Evolutionary conservation across 2,113 vertebrate species (phyloP).

Genomic region (Triplophysa siluroides): DNA sequence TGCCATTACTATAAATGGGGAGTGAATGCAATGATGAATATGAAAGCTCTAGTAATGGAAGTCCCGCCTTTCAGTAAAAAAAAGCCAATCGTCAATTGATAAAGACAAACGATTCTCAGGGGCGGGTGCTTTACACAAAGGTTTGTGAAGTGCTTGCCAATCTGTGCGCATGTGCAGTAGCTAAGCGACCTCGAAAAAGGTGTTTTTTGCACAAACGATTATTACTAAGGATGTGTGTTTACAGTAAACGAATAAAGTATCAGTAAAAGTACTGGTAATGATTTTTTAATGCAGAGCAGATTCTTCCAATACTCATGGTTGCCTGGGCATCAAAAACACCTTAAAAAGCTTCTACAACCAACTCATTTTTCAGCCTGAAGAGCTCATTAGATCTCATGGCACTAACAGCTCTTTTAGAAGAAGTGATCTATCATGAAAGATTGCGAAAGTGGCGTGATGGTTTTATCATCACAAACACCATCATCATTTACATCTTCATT

Average conservation of each 20-base stretch:
- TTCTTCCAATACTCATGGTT: not conserved
- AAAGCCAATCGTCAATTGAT: too few species aligned
- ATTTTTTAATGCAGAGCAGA: not conserved
- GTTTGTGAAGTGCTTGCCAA: too few species aligned
- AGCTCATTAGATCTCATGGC: not conserved
- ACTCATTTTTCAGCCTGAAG: constrained; percentile 13
- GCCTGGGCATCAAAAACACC: not conserved
- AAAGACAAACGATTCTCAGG: too few species aligned
- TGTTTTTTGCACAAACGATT: too few species aligned
- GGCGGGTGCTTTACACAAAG: too few species aligned
- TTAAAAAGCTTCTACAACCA: not conserved
- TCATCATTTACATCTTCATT: not conserved
- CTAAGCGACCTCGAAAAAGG: too few species aligned
- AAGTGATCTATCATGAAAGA: constrained; percentile 23
- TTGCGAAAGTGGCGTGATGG: constrained; percentile 1
- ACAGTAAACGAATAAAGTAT: not conserved
- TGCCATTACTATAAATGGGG: too few species aligned
- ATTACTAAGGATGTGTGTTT: too few species aligned
- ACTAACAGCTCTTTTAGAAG: constrained; percentile 8
- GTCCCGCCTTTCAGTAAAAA: too few species aligned
- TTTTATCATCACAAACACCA: constrained; percentile 36
- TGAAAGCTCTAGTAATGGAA: too few species aligned
- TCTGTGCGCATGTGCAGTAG: too few species aligned
- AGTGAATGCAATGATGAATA: too few species aligned
- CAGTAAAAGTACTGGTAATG: not conserved